Evolutionary conservation across 2,113 vertebrate genomes (phyloP).

Genomic region (Crotalus horridus): DNA sequence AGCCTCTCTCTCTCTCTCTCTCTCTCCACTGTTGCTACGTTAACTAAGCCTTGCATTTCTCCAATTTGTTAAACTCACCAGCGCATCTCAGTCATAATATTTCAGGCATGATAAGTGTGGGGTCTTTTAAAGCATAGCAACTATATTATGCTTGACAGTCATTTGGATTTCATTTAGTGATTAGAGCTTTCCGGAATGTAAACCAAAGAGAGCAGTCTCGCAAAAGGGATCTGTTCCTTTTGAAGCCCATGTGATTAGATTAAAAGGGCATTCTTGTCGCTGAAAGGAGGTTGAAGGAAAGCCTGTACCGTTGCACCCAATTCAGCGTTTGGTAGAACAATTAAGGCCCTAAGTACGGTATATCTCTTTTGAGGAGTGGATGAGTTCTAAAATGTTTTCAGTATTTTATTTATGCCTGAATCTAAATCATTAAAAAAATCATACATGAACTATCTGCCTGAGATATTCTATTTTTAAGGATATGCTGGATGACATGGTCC

Average conservation of each 20-base stretch:
- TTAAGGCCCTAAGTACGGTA: slow-evolving; percentile 1
- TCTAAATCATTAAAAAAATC: background rate
- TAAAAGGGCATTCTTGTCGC: background rate
- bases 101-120: background rate
- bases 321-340: slow-evolving; percentile 3
- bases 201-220: background rate
- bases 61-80: background rate
- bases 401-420: background rate
- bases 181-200: slow-evolving; percentile 1
- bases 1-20: background rate
- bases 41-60: background rate
- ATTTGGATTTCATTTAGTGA: slow-evolving; percentile 22
- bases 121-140: background rate
- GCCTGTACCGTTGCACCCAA: background rate
- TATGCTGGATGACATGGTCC: background rate
- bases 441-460: background rate
- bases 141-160: background rate
- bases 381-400: background rate
- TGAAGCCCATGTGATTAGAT: slow-evolving; percentile 11
- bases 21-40: background rate
- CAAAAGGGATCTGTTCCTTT: background rate
- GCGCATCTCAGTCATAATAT: background rate
- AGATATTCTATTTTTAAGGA: background rate
- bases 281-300: background rate
- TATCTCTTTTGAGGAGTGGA: background rate